Conservation (phyloP, 2,113 vertebrate genomes). For the Piprites chloris region DNA sequence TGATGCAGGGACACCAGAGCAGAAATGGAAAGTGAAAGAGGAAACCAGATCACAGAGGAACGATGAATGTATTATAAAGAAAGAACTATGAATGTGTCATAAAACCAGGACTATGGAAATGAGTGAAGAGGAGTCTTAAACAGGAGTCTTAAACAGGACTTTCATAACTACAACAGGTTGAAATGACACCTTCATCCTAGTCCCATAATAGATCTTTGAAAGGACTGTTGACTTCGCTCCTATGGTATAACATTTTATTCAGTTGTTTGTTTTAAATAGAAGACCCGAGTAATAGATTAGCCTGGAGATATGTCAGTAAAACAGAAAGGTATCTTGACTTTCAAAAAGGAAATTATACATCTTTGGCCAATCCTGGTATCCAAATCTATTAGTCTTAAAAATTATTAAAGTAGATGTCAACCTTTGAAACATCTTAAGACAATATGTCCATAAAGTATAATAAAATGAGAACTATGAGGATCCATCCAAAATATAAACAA, state of each 20-base stretch:
- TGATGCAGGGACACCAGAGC: not conserved
- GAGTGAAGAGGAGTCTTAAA: not conserved
- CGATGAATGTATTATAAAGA: not conserved
- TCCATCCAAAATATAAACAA: not conserved
- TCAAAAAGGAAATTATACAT: not conserved
- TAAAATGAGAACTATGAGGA: not conserved
- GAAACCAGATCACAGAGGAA: not conserved
- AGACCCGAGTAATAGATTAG: not conserved
- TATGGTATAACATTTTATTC: not conserved
- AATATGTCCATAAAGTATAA: not conserved
- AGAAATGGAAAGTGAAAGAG: not conserved
- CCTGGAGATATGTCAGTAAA: not conserved
- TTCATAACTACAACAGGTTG: not conserved
- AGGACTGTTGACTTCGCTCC: accelerated
- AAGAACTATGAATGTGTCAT: not conserved
- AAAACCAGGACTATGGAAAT: not conserved
- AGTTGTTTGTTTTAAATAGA: not conserved
- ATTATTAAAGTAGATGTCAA: not conserved
- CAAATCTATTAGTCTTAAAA: not conserved
- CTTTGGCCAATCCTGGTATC: not conserved
- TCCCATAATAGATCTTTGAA: not conserved
- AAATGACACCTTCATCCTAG: not conserved
- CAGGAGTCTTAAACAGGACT: not conserved
- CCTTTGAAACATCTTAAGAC: not conserved
- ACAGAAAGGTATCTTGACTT: not conserved